These are phyloP conservation scores for Gephyroberyx darwinii DNA, from an alignment of 2,797 vertebrate species.

Conservation along the genomic window DNA sequence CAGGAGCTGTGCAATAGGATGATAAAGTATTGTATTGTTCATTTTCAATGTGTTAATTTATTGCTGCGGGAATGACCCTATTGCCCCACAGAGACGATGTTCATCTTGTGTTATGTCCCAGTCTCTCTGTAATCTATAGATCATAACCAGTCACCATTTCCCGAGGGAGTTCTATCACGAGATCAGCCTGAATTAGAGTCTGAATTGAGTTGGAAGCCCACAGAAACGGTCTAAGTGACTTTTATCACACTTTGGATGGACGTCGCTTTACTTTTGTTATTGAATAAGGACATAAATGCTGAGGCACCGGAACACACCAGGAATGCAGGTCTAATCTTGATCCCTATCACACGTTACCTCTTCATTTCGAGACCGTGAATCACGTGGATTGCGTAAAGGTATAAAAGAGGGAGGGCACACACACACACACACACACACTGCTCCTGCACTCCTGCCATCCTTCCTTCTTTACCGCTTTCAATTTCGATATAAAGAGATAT, in stretches of 20 bases:
- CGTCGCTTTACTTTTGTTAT: conserved; percentile 20
- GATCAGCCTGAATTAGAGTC: background rate
- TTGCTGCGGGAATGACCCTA: no score
- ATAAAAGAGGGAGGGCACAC: background rate
- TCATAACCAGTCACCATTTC: conserved; percentile 1
- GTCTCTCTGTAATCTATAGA: conserved; percentile 32
- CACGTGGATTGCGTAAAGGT: conserved; percentile 16
- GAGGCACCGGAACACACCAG: conserved; percentile 45
- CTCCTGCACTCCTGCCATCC: background rate
- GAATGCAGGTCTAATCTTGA: conserved; percentile 59
- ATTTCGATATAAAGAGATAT: conserved; percentile 28
- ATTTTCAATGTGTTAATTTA: conserved; percentile 1
- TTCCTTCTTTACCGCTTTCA: conserved; percentile 20
- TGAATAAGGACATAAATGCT: conserved; percentile 46
- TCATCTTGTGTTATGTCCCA: no score
- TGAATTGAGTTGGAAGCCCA: no score
- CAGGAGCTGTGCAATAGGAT: background rate
- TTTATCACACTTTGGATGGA: conserved; percentile 12
- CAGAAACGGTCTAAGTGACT: no score
- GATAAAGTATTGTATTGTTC: background rate
- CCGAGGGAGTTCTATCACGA: conserved; percentile 34
- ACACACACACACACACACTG: conserved; percentile 8
- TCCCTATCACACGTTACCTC: conserved; percentile 50
- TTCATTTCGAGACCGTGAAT: conserved; percentile 46
- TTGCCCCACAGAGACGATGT: no score